Conservation (phyloP, 64 coral and sea anemone genomes). For the Stichodactyla mertensii region DNA sequence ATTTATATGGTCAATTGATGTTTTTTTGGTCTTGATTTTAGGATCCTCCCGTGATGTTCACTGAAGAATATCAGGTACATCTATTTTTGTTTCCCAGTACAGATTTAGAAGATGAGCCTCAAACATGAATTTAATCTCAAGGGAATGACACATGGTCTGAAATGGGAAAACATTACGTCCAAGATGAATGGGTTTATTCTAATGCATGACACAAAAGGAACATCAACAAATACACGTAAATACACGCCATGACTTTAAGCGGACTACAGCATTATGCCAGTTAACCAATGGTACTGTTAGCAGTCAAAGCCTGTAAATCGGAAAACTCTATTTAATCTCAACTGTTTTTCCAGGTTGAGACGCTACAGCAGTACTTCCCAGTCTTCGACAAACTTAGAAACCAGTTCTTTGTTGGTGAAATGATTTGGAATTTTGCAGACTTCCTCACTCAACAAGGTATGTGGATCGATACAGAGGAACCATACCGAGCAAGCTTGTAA, state of each 20-base stretch:
- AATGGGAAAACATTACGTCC: too few species aligned
- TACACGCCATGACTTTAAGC: too few species aligned
- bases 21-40: conserved; percentile 17
- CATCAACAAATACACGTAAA: too few species aligned
- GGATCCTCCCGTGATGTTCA: conserved; percentile 85
- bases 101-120: too few species aligned
- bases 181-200: too few species aligned
- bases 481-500: too few species aligned
- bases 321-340: background rate
- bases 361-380: conserved; percentile 74
- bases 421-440: conserved; percentile 96
- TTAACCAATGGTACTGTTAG: too few species aligned
- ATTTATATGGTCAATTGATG: background rate
- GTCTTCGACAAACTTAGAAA: conserved; percentile 86
- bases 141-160: too few species aligned
- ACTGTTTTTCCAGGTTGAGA: conserved; percentile 53
- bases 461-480: background rate
- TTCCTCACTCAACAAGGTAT: conserved; percentile 87
- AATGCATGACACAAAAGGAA: too few species aligned
- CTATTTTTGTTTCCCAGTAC: background rate
- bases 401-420: conserved; percentile 79
- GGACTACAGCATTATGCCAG: too few species aligned
- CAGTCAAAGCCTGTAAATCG: background rate
- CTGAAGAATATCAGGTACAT: conserved; percentile 91
- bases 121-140: too few species aligned